These are phyloP conservation scores for Patella depressa DNA, from an alignment of 2,888 invertebrate genomes.

Conservation along the genomic window DNA sequence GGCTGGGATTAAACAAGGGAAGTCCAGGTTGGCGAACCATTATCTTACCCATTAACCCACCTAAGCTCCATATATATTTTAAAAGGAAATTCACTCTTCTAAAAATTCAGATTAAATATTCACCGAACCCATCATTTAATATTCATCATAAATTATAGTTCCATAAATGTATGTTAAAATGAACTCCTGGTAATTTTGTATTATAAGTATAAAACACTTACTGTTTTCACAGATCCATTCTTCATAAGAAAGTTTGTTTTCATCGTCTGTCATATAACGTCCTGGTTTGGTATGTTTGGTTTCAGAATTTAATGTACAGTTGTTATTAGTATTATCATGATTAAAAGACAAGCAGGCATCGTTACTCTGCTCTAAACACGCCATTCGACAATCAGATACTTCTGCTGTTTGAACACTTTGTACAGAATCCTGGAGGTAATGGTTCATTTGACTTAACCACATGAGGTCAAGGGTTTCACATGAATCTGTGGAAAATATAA, in stretches of 20 bases:
- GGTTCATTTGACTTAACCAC: conserved; percentile 34
- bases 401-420: background rate
- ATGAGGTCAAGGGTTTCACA: conserved; percentile 44
- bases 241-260: conserved; percentile 25
- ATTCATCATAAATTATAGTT: no score
- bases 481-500: conserved; percentile 36
- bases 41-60: no score
- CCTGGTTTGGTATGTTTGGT: conserved; percentile 21
- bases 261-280: conserved; percentile 8
- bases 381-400: conserved; percentile 21
- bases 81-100: background rate
- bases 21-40: no score
- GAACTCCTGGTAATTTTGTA: no score
- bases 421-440: conserved; percentile 17
- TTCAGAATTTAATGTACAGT: conserved; percentile 33
- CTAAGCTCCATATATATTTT: background rate
- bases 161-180: no score
- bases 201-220: conserved; percentile 25
- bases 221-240: conserved; percentile 53
- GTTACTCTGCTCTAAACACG: conserved; percentile 25
- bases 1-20: no score
- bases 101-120: no score
- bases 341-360: conserved; percentile 39
- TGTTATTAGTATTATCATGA: conserved; percentile 27
- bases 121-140: no score